Evolutionary conservation across 2,888 invertebrate genomes (phyloP), one percentile per base, ranked within the genome.

Genomic region (Hyalella azteca): DNA sequence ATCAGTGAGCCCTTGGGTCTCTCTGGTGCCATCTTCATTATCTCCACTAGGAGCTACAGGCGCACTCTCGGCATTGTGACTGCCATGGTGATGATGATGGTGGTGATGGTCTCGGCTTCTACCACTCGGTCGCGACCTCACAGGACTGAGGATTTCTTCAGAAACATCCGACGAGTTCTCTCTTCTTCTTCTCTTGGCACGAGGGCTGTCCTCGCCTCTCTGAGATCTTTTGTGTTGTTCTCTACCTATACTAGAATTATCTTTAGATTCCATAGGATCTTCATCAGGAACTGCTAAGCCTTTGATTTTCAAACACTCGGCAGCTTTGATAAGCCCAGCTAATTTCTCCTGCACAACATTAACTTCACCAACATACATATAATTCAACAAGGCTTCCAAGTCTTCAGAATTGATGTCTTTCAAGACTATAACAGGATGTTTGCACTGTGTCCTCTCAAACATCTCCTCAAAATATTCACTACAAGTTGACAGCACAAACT

Each of bases 391-490:
- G 22, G 79, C 79, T 50, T 79, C 79, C 41, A 79, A 79, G 48
- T 79, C 79, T 60, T 79, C 79, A 73, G 45, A 73, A n/a, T 79
- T 79, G 26, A 79, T 79, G 39, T 79, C 79, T 79, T 79, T 79
- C 73, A 79, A 73, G n/a, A 79, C 79, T 40, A 79, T 79, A 22
- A 79, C 73, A 73, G 79, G 79, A 73, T 79, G 66, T 50, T 79
- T 79, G 36, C 79, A 79, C 45, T 66, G 66, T 36, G 79, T 79
- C 45, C 79, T 79, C 45, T 79, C 79, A 79, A 79, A 79, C 73
- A 79, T 79, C 50, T 79, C 73, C 45, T 79, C 79, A 79, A 79
- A 79, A 73, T 79, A 79, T 79, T 79, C 79, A 79, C 79, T 79
- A 50, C 79, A 79, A 45, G 79, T 79, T 45, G 79, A 79, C 32